Conservation (phyloP, 2,888 invertebrate species). For the Hydriomena furcata region DNA sequence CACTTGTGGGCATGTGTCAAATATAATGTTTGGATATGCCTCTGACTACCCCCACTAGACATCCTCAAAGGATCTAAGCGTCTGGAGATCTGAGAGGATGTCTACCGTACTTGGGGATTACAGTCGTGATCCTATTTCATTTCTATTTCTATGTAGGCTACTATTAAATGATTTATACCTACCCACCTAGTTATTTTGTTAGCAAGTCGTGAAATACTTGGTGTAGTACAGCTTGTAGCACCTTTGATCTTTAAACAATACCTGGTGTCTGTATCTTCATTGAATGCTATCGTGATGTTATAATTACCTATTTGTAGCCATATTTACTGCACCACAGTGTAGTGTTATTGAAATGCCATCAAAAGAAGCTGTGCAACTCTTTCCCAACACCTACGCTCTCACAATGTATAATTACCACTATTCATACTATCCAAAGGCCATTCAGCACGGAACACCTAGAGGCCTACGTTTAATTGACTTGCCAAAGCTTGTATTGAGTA, state of each 20-base stretch:
- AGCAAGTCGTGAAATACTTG: constrained; percentile 30
- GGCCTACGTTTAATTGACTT: no score
- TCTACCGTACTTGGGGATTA: no score
- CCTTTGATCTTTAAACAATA: constrained; percentile 28
- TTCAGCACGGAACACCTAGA: no score
- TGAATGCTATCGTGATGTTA: constrained; percentile 34
- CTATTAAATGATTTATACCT: constrained; percentile 34
- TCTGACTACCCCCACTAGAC: no score
- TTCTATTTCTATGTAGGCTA: no score
- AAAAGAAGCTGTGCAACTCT: neutral
- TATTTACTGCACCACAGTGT: constrained; percentile 15
- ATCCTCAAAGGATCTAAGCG: no score
- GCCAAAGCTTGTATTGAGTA: neutral
- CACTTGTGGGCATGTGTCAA: no score
- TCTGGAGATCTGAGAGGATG: no score
- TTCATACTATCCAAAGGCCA: no score
- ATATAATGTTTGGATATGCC: no score
- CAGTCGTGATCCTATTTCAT: no score
- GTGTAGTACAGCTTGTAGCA: constrained; percentile 27
- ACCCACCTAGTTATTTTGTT: constrained; percentile 27
- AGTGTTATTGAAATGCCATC: neutral
- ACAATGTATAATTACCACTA: neutral
- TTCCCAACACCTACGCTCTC: neutral
- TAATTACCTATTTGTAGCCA: constrained; percentile 34
- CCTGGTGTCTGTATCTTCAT: constrained; percentile 36